A percentile compares a stretch with the other conserved stretches of the same genome.
Evolutionary conservation across 2,888 invertebrate species (phyloP).

Genomic region (Polylopha cassiicola): DNA sequence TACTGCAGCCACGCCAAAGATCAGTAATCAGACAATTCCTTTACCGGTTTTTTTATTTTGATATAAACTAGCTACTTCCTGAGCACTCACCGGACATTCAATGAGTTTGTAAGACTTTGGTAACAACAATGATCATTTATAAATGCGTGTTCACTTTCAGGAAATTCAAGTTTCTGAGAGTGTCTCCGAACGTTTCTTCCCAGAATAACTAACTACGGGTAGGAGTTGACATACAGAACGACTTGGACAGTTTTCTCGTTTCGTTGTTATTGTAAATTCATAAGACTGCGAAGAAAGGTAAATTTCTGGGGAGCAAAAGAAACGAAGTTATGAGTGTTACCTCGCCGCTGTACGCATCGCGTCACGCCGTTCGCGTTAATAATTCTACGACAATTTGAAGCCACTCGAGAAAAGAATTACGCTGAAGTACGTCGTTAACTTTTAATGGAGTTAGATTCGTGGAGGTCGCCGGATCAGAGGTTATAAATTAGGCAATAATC

Average conservation of each 20-base stretch:
- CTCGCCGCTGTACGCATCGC: slow-evolving; percentile 4
- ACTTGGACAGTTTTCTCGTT: slow-evolving; percentile 19
- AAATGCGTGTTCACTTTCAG: slow-evolving; percentile 7
- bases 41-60: too few relatives aligned
- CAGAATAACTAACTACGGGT: slow-evolving; percentile 16
- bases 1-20: too few relatives aligned
- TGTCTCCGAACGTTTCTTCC: slow-evolving; percentile 9
- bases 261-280: slow-evolving; percentile 19
- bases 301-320: slow-evolving; percentile 8
- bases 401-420: slow-evolving; percentile 31
- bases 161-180: slow-evolving; percentile 15
- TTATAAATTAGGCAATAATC: neutral
- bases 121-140: slow-evolving; percentile 4
- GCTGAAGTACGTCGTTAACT: slow-evolving; percentile 40
- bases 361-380: slow-evolving; percentile 6
- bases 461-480: neutral
- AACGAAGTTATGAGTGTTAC: slow-evolving; percentile 14
- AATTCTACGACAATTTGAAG: slow-evolving; percentile 19
- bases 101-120: neutral
- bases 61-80: too few relatives aligned
- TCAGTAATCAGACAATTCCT: too few relatives aligned
- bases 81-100: too few relatives aligned
- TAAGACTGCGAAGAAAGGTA: slow-evolving; percentile 20
- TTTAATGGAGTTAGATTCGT: slow-evolving; percentile 27
- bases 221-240: slow-evolving; percentile 18